Conservation (phyloP, 2,888 invertebrate species). For the Apamea crenata region DNA sequence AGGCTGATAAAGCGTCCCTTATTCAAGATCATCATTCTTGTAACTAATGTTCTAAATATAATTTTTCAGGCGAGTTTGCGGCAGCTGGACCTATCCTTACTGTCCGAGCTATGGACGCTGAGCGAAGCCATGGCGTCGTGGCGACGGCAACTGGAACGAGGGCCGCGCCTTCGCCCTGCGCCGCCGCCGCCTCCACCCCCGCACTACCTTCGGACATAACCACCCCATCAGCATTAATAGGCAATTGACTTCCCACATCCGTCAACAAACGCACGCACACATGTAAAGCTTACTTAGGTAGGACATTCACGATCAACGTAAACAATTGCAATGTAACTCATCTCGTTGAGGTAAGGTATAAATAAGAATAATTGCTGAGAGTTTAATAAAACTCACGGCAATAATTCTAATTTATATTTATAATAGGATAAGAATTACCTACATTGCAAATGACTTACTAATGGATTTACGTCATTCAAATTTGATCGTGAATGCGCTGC, state of each 20-base stretch:
- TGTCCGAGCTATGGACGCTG: conserved; percentile 97
- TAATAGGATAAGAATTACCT: not conserved
- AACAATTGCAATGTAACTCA: not conserved
- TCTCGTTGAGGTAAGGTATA: not conserved
- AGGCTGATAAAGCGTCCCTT: not conserved
- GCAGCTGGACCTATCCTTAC: conserved; percentile 96
- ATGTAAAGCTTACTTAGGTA: not conserved
- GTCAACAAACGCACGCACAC: conserved; percentile 17
- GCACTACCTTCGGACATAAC: conserved; percentile 85
- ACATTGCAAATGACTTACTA: not conserved
- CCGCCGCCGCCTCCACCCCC: conserved; percentile 88
- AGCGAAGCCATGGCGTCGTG: conserved; percentile 98
- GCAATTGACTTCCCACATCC: conserved; percentile 24
- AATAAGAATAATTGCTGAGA: not conserved
- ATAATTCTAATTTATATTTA: not conserved
- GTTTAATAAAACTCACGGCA: not conserved
- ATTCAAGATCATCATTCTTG: not conserved
- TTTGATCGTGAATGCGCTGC: not conserved
- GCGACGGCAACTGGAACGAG: conserved; percentile 89
- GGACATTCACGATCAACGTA: not conserved
- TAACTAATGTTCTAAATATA: conserved; percentile 40
- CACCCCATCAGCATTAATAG: conserved; percentile 22
- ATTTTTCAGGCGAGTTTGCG: conserved; percentile 95
- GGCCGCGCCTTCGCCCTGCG: conserved; percentile 88
- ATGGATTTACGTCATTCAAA: not conserved